Evolutionary conservation across 1,140 invertebrate genomes (phyloP).

Genomic region (Drosophila equinoxialis): DNA sequence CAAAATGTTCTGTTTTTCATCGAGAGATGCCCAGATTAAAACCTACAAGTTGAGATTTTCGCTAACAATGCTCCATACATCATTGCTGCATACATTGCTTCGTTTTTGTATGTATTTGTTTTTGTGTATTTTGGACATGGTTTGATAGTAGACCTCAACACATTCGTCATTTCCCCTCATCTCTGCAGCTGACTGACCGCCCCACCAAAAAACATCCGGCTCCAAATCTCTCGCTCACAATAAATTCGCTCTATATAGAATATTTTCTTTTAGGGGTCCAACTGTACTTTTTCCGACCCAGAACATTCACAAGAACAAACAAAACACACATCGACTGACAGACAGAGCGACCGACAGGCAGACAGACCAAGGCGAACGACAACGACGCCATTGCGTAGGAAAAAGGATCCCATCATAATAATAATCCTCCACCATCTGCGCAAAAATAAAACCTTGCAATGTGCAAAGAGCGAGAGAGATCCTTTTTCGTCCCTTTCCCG

Average conservation of each 20-base stretch:
- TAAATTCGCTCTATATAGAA: background rate
- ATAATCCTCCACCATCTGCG: constrained; percentile 81
- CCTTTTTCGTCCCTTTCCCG: constrained; percentile 62
- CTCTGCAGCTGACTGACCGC: background rate
- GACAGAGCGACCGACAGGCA: too few relatives aligned
- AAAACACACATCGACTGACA: constrained; percentile 7
- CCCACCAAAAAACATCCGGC: background rate
- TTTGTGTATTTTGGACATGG: constrained; percentile 51
- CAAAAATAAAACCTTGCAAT: constrained; percentile 79
- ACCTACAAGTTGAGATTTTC: constrained; percentile 61
- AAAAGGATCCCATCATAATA: constrained; percentile 78
- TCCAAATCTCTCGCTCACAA: background rate
- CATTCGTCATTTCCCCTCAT: constrained; percentile 34
- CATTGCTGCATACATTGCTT: background rate
- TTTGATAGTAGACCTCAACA: constrained; percentile 77
- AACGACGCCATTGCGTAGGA: constrained; percentile 37
- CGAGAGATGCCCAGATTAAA: constrained; percentile 39
- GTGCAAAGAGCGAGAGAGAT: constrained; percentile 79
- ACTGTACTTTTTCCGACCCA: constrained; percentile 66
- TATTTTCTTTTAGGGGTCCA: constrained; percentile 51
- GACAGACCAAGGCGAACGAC: background rate
- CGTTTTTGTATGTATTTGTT: constrained; percentile 8
- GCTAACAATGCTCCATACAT: constrained; percentile 65
- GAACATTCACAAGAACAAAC: constrained; percentile 22
- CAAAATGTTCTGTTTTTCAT: constrained; percentile 6